phyloP scores from a whole-genome alignment of 2,113 vertebrate genomes.

The Heterotilapia buettikoferi region DNA sequence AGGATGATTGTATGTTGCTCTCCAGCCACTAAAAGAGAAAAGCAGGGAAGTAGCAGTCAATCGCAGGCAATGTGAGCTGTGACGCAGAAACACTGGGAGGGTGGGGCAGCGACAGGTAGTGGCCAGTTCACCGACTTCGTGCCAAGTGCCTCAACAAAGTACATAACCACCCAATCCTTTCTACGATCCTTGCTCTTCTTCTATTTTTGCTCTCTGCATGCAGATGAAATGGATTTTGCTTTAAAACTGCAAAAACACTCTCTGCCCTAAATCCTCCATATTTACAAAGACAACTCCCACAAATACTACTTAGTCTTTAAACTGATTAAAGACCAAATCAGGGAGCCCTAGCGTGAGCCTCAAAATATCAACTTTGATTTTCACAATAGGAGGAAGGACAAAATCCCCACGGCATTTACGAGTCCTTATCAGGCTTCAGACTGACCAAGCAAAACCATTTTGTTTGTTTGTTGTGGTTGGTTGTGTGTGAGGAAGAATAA shows the following conservation, averaged over 20 bases:
- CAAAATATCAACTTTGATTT: constrained; percentile 31
- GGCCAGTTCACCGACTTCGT: constrained; percentile 40
- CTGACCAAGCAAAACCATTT: neutral
- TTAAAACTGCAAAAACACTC: neutral
- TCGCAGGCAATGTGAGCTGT: constrained; percentile 27
- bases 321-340: neutral
- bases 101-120: constrained; percentile 61
- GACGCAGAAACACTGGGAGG: constrained; percentile 41
- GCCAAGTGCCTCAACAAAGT: constrained; percentile 27
- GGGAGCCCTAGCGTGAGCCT: neutral
- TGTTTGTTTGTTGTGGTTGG: neutral
- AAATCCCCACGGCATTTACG: neutral
- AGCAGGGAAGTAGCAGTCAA: constrained; percentile 41
- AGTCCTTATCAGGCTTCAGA: constrained; percentile 42
- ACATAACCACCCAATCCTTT: neutral
- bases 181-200: neutral
- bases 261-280: neutral
- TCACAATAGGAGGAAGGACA: constrained; percentile 31
- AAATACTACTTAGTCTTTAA: neutral
- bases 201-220: neutral
- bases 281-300: constrained; percentile 1
- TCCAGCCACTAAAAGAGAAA: constrained; percentile 8
- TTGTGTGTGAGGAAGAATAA: neutral
- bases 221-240: neutral
- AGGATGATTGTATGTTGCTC: neutral